Percentiles rank a stretch among this genome's conserved stretches.
Conservation (phyloP, 2,888 invertebrate species). For the Mongoloraphidia duomilia region DNA sequence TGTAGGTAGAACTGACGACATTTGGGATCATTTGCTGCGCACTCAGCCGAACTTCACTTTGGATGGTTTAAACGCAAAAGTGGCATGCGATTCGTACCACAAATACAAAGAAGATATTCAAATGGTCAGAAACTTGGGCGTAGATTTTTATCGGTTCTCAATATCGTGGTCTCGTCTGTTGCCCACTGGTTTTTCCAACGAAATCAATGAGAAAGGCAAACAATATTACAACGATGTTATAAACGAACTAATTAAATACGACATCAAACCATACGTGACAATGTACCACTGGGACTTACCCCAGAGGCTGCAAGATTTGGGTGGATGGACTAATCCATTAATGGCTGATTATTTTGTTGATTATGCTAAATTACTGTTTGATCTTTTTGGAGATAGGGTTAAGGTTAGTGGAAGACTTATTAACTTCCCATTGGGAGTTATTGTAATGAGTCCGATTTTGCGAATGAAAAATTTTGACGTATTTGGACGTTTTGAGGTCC, state of each 20-base stretch:
- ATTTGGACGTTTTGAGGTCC: too few species aligned
- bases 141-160: conserved; percentile 43
- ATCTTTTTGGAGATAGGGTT: conserved; percentile 34
- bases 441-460: too few species aligned
- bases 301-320: conserved; percentile 39
- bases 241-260: conserved; percentile 34
- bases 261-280: conserved; percentile 46
- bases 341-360: conserved; percentile 44
- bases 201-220: conserved; percentile 43
- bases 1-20: conserved; percentile 45
- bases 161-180: conserved; percentile 54
- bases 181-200: conserved; percentile 40
- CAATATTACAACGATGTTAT: conserved; percentile 47
- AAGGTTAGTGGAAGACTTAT: conserved; percentile 14
- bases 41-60: conserved; percentile 32
- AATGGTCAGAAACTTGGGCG: conserved; percentile 38
- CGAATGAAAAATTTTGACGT: too few species aligned
- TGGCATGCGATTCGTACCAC: conserved; percentile 53
- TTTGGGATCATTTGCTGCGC: conserved; percentile 54
- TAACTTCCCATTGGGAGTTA: too few species aligned
- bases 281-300: conserved; percentile 56
- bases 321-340: conserved; percentile 49
- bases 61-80: conserved; percentile 43
- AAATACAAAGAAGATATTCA: conserved; percentile 43
- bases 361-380: conserved; percentile 40